Conservation (phyloP, 2,113 vertebrate genomes). For the Dipodomys stephensi region DNA sequence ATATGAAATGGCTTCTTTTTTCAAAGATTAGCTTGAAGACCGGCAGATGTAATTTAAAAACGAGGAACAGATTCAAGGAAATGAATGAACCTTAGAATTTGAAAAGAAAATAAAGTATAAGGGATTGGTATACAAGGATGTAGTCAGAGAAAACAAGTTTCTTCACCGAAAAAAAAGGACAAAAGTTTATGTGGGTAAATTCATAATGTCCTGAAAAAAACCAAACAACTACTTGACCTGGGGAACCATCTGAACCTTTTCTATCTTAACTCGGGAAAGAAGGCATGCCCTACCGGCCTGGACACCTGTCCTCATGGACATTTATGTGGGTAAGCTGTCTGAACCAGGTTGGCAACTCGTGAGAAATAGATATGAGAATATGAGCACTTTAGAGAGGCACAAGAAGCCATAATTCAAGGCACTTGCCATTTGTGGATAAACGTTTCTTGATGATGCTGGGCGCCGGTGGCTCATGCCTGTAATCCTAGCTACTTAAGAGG, state of each 20-base stretch:
- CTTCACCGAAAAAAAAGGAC: background rate
- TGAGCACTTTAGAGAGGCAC: background rate
- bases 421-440: background rate
- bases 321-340: background rate
- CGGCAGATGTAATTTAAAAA: conserved; percentile 78
- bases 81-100: conserved; percentile 72
- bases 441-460: background rate
- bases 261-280: background rate
- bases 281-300: background rate
- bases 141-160: conserved; percentile 17
- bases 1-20: conserved; percentile 26
- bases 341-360: background rate
- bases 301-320: background rate
- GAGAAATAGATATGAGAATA: background rate
- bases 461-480: too few relatives aligned
- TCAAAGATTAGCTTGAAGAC: conserved; percentile 63
- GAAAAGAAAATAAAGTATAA: conserved; percentile 66
- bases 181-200: background rate
- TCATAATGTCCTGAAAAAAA: background rate
- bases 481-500: too few relatives aligned
- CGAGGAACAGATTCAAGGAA: conserved; percentile 71
- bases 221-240: background rate
- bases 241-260: background rate
- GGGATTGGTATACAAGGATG: conserved; percentile 51
- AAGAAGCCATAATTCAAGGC: conserved; percentile 21